Evolutionary conservation across 2,888 invertebrate genomes (phyloP).

Genomic region (Entomobrya proxima): DNA sequence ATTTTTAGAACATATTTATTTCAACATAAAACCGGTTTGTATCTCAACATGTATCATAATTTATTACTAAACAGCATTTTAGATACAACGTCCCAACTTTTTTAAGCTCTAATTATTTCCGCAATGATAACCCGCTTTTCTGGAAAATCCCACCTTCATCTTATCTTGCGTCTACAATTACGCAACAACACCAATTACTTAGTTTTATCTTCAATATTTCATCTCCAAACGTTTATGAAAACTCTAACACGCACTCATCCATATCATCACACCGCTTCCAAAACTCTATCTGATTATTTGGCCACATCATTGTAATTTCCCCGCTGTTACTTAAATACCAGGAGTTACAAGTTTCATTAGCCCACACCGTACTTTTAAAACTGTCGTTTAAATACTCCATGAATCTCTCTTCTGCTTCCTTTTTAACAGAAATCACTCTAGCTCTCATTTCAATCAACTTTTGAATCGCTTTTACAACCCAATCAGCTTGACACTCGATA

Average conservation of each 20-base stretch:
- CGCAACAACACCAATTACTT: no score
- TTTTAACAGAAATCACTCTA: constrained; percentile 6
- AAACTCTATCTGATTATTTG: constrained; percentile 27
- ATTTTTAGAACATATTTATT: no score
- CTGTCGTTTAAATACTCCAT: constrained; percentile 43
- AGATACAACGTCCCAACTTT: no score
- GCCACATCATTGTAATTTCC: constrained; percentile 46
- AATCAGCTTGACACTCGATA: constrained; percentile 61
- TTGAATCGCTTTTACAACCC: constrained; percentile 50
- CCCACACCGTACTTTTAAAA: constrained; percentile 33
- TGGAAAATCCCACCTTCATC: no score
- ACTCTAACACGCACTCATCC: neutral
- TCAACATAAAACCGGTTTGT: no score
- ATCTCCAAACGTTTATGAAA: neutral
- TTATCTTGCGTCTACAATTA: no score
- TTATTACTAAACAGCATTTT: no score
- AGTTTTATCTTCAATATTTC: no score
- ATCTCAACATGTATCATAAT: no score
- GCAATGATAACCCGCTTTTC: no score
- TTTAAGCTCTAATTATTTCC: no score
- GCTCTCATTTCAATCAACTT: constrained; percentile 12
- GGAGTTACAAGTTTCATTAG: constrained; percentile 20
- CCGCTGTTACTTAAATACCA: constrained; percentile 60
- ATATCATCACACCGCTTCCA: constrained; percentile 35
- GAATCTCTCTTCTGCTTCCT: constrained; percentile 45